Base-by-base conservation (phyloP, 2,888 invertebrate species). In the Pyrrhia umbra region DNA sequence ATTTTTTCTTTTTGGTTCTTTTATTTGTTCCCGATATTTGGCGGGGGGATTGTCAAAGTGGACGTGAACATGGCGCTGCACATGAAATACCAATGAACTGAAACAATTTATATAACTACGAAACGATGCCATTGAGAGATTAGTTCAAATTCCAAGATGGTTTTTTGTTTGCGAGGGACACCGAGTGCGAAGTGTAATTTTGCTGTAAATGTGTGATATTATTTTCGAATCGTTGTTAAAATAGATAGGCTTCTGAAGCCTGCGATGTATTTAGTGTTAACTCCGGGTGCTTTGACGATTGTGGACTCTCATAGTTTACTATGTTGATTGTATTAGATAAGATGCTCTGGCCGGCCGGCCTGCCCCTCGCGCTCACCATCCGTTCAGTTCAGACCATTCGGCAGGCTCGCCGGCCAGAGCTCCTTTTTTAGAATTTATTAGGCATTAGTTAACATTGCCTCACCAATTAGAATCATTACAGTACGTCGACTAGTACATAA, bases 221-320 rank as follows among this genome's bases (percentile, higher is more conserved):
- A 92, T 92, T 93, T 94, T 90, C 87, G 86, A 90, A 88, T 90
- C 80, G 88, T 92, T 92, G 89, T 93, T 88, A 88, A 80, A 85
- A 83, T 84, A 85, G 85, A 83, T 86, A 86, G 93, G 94, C 94
- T 94, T 94, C 78, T 92, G 91, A 93, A 92, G 94, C 93, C 94
- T 89, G 90, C 92, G 84, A 91, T 93, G 93, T 94, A 93, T 89
- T 92, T 92, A 94, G 92, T 91, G 88, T 91, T 91, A 94, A 94
- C 90, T 92, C 91, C 94, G 93, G 95, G 95, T 95, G 95, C 95
- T 95, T 95, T 93, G 92, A 94, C 93, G 92, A 94, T 93, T 93
- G 93, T 93, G 94, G 93, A 94, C 88, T 92, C 90, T 92, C 88
- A 91, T 94, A 94, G 93, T 91, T 91, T 90, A 92, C 86, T 86